Base-by-base conservation (phyloP, 1,140 invertebrate species). In the Chrysomallon squamiferum region DNA sequence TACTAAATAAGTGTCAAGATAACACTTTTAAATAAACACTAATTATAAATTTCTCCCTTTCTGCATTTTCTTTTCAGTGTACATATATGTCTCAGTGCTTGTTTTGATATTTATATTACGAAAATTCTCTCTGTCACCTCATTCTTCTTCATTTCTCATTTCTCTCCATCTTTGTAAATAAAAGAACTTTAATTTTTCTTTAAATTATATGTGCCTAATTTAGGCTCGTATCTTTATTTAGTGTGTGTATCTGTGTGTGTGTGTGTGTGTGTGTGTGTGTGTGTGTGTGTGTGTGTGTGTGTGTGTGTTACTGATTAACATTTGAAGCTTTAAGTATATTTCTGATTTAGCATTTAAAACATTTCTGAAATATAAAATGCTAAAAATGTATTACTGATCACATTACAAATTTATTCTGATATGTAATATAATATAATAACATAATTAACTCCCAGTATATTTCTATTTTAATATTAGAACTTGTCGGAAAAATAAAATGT, bases 201-300 rank as follows among this genome's bases (percentile, higher is more conserved):
- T 43, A n/a, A 11, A 43, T 43, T 43, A 11, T 9, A n/a, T 9
- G 41, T 11, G 11, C 11, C n/a, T n/a, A 13, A n/a, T 43, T 11
- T 9, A n/a, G 9, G 41, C n/a, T 9, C 9, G 41, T 43, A n/a
- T 43, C 9, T 9, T 9, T n/a, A 11, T 43, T 43, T 47, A 22
- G n/a, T 25, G 18, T 41, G 56, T 63, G n/a, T 64, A 25, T 59
- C 32, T 49, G 32, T 63, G 41, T 9, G 41, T 43, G 41, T 9
- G 41, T 43, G 41, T 43, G 9, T 43, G 41, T 43, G 41, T 43
- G 32, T 59, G 33, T 13, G 22, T 27, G 15, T 33, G 56, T 32
- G 15, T 41, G 41, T 54, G n/a, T 30, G 35, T n/a, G n/a, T n/a
- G n/a, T n/a, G n/a, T n/a, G n/a, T n/a, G n/a, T n/a, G n/a, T n/a